Base-by-base conservation (phyloP, 2,888 invertebrate genomes). In the Phengaris alcon region DNA sequence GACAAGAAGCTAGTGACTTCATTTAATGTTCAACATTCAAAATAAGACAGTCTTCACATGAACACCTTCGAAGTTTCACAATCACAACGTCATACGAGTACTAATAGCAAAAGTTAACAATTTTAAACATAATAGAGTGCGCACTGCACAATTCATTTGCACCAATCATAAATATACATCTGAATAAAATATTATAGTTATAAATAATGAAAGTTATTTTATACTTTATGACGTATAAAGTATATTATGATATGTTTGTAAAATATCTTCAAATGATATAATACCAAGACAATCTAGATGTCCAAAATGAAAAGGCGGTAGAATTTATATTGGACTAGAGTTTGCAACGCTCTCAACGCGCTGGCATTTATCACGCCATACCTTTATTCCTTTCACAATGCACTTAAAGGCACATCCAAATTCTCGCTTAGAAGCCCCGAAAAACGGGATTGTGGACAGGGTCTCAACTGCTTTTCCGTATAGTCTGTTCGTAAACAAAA, bases 1-100 rank as follows among this genome's bases (percentile, higher is more conserved):
- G 54, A 54, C 72, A 52, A 52, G 35, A 22, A 13, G 52, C 35
- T 35, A 12, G 72, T 22, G 48, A 69, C 22, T 8, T 22, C 4
- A 48, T 0, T 68, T 22, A 59, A 64, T 15, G 69, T 48, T 48
- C 70, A 70, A 70, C 51, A 70, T 70, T 70, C 70, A 70, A 70
- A 48, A 48, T 52, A 54, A 35, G n/a, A 35, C 51, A 72, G 72
- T 70, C 70, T 70, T 54, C 22, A 22, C 51, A 51, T 70, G 70
- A 70, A 72, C 72, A 54, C 72, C 52, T 9, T 69, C 10, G 12
- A 35, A 54, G 52, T 35, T 72, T 0, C 22, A 72, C 72, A 22
- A 72, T 54, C 72, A 72, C 69, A 52, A 72, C 52, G 10, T 35
- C 54, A 72, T 15, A 8, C 3, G 12, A 35, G 68, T 10, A 48